phyloP scores from a whole-genome alignment of 2,797 vertebrate genomes.

The Sebastes variabilis region DNA sequence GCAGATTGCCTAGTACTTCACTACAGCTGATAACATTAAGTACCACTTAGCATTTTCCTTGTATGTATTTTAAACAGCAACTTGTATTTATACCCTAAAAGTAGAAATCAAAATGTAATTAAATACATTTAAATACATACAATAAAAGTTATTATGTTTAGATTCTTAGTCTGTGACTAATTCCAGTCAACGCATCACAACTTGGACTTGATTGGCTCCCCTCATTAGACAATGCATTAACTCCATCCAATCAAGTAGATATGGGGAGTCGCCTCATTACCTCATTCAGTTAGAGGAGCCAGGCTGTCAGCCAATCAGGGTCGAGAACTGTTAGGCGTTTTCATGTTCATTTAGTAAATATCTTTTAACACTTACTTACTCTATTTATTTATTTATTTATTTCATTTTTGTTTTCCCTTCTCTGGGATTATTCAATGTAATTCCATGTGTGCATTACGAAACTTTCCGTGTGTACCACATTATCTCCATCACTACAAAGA shows the following conservation, averaged over 20 bases:
- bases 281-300: not conserved
- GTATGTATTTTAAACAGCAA: not conserved
- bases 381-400: too few species aligned
- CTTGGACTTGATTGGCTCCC: not conserved
- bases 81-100: not conserved
- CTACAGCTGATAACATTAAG: not conserved
- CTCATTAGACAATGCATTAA: not conserved
- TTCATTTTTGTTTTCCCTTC: too few species aligned
- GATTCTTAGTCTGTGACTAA: not conserved
- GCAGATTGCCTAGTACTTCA: not conserved
- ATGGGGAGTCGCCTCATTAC: not conserved
- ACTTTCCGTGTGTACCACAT: too few species aligned
- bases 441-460: too few species aligned
- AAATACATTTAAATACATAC: not conserved
- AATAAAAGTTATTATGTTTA: not conserved
- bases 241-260: not conserved
- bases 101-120: not conserved
- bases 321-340: not conserved
- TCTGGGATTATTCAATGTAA: too few species aligned
- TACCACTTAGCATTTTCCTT: not conserved
- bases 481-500: too few species aligned
- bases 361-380: not conserved
- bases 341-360: not conserved
- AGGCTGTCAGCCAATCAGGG: not conserved
- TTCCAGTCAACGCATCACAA: not conserved